Evolutionary conservation across 2,113 vertebrate species (phyloP).

Genomic region (Aspidoscelis tigris): DNA sequence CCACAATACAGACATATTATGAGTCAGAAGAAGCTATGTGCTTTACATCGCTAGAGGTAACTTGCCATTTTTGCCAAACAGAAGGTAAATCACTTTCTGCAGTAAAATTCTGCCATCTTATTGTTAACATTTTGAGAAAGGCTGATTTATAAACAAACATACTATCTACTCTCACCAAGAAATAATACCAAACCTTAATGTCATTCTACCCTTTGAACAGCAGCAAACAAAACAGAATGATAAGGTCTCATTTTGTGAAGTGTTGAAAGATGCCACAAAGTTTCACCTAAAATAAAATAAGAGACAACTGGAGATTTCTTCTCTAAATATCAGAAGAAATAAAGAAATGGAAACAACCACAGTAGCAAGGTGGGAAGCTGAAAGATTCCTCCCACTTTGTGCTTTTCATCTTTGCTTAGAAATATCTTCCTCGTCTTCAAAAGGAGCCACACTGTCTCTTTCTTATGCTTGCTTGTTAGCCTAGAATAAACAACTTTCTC

Average conservation of each 20-base stretch:
- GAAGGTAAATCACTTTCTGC: too few relatives aligned
- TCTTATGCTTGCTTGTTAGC: neutral
- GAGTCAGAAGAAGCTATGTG: too few relatives aligned
- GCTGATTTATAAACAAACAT: too few relatives aligned
- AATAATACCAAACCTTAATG: neutral
- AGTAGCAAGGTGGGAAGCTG: neutral
- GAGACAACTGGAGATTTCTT: neutral
- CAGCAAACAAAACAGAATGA: neutral
- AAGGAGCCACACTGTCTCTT: neutral
- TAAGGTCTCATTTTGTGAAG: neutral
- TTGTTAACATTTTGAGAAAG: too few relatives aligned
- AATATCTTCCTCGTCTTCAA: neutral
- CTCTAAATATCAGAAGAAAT: neutral
- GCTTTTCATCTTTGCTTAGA: neutral
- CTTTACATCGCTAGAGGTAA: too few relatives aligned
- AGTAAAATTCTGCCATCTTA: too few relatives aligned
- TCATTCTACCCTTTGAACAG: neutral
- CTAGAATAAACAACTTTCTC: neutral
- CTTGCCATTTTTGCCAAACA: too few relatives aligned
- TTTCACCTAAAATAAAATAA: neutral
- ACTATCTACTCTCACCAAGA: too few relatives aligned
- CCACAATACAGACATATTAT: too few relatives aligned
- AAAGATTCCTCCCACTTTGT: neutral
- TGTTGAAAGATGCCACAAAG: neutral
- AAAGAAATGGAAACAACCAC: neutral